Base-by-base conservation (phyloP, 2,888 invertebrate species). In the Octonoba sinensis region DNA sequence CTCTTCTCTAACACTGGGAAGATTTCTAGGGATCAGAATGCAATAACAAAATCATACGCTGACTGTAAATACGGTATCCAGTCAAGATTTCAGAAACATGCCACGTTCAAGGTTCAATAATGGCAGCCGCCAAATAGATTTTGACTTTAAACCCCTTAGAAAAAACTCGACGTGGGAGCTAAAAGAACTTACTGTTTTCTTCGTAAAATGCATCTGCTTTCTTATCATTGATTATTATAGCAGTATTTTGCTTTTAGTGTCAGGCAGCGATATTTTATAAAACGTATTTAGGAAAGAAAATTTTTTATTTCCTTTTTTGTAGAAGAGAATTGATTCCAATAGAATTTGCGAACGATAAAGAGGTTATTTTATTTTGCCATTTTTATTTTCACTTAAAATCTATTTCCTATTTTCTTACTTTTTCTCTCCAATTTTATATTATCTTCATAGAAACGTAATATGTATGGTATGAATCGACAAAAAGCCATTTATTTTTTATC, bases 201-300 rank as follows among this genome's bases (percentile, higher is more conserved):
- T 51, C 74, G 27, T 65, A 66, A 70, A 62, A 54, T 56, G 62
- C 69, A n/a, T 24, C 51, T 59, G 24, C 71, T 65, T 57, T 78
- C 78, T 71, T 65, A 71, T 65, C 78, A 78, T 78, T 78, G 78
- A 78, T 78, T 78, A 78, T 77, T 77, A 77, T 46, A 27, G 56
- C 47, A 62, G 64, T 77, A 70, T 77, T 77, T 77, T 70, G 64
- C 64, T 64, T 57, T 4, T 8, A 16, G 47, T 65, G 78, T 78
- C 71, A 66, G 24, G 51, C n/a, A 60, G 36, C 51, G 71, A 78
- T 72, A 71, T 71, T 78, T 71, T 66, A 78, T 64, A 78, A 78
- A 78, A 78, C 49, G 71, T 54, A 78, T 78, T 78, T 65, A 65
- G 71, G 60, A 15, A 46, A 36, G n/a, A 36, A 49, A 47, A 44